Base-by-base conservation (phyloP, 2,888 invertebrate genomes). In the Hoplodrina blanda region DNA sequence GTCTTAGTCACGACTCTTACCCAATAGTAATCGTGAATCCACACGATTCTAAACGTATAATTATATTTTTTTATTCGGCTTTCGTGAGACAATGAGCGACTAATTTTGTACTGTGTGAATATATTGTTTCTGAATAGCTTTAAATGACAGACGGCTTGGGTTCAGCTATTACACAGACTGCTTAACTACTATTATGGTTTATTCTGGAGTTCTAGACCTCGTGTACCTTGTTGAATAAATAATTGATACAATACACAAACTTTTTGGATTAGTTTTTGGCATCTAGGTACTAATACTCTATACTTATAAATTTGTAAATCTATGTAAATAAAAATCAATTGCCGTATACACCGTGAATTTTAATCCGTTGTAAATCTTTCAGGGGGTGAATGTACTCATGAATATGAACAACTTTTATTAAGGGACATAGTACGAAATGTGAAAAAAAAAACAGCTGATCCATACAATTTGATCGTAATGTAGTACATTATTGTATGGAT, bases 21-120 rank as follows among this genome's bases (percentile, higher is more conserved):
- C 52, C 81, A 87, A 84, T 76, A 63, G 75, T 74, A 74, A 78
- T 74, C 63, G 75, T 74, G 72, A 71, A 79, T 80, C 79, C 74
- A 78, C 82, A 81, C 83, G 81, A 74, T 69, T 71, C 65, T 70
- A 57, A 76, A 83, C 76, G 76, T 82, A 73, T 86, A 82, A 85
- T 88, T 85, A 83, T 71, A 63, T 79, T 74, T 74, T 78, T 86
- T 81, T 86, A 76, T 84, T 82, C 84, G 85, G 80, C 85, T 86
- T 86, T 85, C 69, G 57, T 67, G 71, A 82, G 76, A 87, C 87
- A 85, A 83, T 85, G 75, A 85, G 67, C 37, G 63, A 64, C 62
- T 62, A 53, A 30, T 52, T 71, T 62, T 19, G 66, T 37, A 19
- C 30, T 52, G 46, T 65, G 76, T 56, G 64, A 81, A 69, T 57